Evolutionary conservation across 2,113 vertebrate genomes (phyloP), one percentile per base, ranked within the genome.

Genomic region (Neotoma lepida): DNA sequence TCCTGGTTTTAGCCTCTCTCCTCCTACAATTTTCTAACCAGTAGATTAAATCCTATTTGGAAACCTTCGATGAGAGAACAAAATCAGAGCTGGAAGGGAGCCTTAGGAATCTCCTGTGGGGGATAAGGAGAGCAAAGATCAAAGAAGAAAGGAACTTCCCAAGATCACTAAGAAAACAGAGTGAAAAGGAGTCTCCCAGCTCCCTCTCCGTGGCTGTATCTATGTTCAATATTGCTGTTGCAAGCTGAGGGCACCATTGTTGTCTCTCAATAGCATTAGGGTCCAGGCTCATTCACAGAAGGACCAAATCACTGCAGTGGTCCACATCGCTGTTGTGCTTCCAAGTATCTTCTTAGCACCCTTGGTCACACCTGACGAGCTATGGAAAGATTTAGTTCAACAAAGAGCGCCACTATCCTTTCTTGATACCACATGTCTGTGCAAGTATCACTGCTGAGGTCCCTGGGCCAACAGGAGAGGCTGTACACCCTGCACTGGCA

Each of bases 201-300:
- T 15, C 30, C 18, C 17, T 28, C 41, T 28, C 63, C 6, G 3
- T 64, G 22, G 63, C 70, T 39, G 13, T 51, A 44, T 76, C 74
- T 3, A 54, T 3, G 5, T 18, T 20, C 2, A 13, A 5, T 0
- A 12, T 1, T 10, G 14, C 39, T 22, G 44, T 30, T 73, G 20
- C 15, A 18, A 35, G 63, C 7, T 13, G 20, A 80, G 26, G 71
- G 5, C 3, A 6, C 33, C 24, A n/a, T 26, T 28, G 22, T 13
- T 46, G 13, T 63, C 87, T 84, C 41, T 33, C 24, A 35, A 3
- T n/a, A 87, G 35, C 35, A 41, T 41, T 18, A 70, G 28, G 58
- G 22, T 30, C 54, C 3, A 33, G 26, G 30, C 49, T 54, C 26
- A 70, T 33, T 80, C 78, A 10, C 30, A 77, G 63, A 51, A 64